Conservation (phyloP, 1,140 invertebrate genomes). For the Vollenhovia emeryi region DNA sequence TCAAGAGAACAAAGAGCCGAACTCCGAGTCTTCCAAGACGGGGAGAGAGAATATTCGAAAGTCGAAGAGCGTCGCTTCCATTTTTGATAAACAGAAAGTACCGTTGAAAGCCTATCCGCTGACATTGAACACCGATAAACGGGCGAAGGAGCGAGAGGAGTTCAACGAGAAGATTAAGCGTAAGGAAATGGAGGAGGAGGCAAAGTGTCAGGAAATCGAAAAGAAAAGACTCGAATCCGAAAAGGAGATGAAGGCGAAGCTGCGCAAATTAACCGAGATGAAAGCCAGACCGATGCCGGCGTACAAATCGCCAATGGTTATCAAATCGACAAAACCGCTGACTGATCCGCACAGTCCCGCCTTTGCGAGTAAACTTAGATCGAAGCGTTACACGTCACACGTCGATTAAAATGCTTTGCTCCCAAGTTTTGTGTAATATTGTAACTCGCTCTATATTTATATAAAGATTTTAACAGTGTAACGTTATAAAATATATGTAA, state of each 20-base stretch:
- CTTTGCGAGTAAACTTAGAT: conserved; percentile 67
- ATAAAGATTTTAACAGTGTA: background rate
- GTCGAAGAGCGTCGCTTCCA: background rate
- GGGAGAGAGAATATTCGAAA: background rate
- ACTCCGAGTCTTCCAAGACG: background rate
- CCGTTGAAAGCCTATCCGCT: conserved; percentile 50
- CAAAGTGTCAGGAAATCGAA: conserved; percentile 67
- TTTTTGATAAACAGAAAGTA: conserved; percentile 6
- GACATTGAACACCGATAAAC: conserved; percentile 80
- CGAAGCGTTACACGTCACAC: conserved; percentile 4
- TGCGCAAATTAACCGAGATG: conserved; percentile 76
- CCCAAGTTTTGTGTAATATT: background rate
- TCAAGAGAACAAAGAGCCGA: conserved; percentile 62
- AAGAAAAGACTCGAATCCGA: conserved; percentile 71
- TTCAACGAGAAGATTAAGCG: conserved; percentile 81
- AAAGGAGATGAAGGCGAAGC: conserved; percentile 70
- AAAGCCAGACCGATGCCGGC: conserved; percentile 81
- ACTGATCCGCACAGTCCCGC: conserved; percentile 79
- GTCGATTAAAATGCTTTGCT: background rate
- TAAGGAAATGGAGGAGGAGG: conserved; percentile 76
- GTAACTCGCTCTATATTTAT: background rate
- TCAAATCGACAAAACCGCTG: conserved; percentile 77
- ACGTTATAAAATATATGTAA: conserved; percentile 11
- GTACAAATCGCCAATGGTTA: conserved; percentile 72
- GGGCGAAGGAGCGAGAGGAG: conserved; percentile 77